Evolutionary conservation across 1,140 invertebrate genomes (phyloP).

Genomic region (Lepidostoma basale): DNA sequence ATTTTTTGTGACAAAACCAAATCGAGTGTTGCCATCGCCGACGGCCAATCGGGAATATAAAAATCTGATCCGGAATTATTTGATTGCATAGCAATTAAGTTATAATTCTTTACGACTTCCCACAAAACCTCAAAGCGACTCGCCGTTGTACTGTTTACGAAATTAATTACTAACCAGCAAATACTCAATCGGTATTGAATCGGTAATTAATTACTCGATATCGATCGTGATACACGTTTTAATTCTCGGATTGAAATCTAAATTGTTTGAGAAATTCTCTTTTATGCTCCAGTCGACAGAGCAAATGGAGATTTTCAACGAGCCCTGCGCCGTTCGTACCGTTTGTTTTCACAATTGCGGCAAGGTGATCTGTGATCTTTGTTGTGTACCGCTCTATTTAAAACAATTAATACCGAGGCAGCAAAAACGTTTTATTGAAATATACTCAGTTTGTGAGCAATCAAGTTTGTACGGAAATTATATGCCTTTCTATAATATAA

Average conservation of each 20-base stretch:
- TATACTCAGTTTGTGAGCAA: too few species aligned
- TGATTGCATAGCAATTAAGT: constrained; percentile 37
- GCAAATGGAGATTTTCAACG: constrained; percentile 9
- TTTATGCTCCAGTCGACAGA: constrained; percentile 13
- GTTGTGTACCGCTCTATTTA: too few species aligned
- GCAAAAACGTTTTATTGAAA: too few species aligned
- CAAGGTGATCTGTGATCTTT: too few species aligned
- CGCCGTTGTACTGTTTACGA: constrained; percentile 12
- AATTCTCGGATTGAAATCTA: constrained; percentile 15
- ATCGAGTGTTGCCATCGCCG: constrained; percentile 10
- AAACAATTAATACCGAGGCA: too few species aligned
- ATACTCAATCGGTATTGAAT: constrained; percentile 24
- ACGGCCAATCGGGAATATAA: constrained; percentile 15
- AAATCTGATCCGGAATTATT: constrained; percentile 18
- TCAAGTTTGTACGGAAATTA: too few species aligned
- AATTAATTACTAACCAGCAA: constrained; percentile 22
- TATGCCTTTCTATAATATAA: too few species aligned
- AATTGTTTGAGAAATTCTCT: constrained; percentile 6
- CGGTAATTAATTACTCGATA: constrained; percentile 28
- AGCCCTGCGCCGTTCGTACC: too few species aligned
- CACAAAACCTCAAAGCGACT: constrained; percentile 15
- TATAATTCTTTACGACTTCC: constrained; percentile 35
- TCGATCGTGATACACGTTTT: constrained; percentile 25
- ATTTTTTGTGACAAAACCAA: constrained; percentile 29
- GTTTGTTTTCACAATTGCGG: too few species aligned